These are phyloP conservation scores for Notothenia coriiceps DNA, from an alignment of 2,113 vertebrate genomes.

Conservation along the genomic window DNA sequence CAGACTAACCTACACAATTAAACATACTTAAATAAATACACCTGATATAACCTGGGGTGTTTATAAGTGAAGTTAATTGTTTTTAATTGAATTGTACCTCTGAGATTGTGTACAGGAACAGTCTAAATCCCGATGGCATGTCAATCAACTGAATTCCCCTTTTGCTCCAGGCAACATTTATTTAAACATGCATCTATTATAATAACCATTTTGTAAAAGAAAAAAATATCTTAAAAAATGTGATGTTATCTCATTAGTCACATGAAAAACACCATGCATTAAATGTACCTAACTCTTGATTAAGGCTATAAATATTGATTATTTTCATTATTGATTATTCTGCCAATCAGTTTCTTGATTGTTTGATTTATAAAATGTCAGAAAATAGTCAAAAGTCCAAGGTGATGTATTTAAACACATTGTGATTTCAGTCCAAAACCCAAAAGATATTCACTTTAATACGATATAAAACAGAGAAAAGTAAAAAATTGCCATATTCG, in stretches of 20 bases:
- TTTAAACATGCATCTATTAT: constrained; percentile 39
- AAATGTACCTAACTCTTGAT: neutral
- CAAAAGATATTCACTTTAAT: no score
- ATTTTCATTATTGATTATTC: no score
- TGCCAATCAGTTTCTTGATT: no score
- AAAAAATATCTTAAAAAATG: neutral
- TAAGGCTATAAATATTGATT: no score
- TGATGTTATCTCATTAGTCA: constrained; percentile 7
- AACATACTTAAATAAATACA: neutral
- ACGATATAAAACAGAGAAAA: no score
- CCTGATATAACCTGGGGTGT: constrained; percentile 4
- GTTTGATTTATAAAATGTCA: no score
- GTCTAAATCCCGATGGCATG: constrained; percentile 16
- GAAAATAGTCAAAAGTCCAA: no score
- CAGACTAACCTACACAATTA: neutral
- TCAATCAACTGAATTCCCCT: constrained; percentile 40
- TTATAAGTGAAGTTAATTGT: constrained; percentile 22
- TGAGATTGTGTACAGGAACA: constrained; percentile 16
- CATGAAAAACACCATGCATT: neutral
- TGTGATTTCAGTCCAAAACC: no score
- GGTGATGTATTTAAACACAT: no score
- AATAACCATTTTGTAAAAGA: neutral
- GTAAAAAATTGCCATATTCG: no score
- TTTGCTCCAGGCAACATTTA: constrained; percentile 21
- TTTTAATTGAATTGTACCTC: constrained; percentile 13